Percentiles rank a stretch among this genome's conserved stretches.
These are phyloP conservation scores for Agriopis aurantiaria DNA, from an alignment of 2,888 invertebrate genomes.

Conservation along the genomic window DNA sequence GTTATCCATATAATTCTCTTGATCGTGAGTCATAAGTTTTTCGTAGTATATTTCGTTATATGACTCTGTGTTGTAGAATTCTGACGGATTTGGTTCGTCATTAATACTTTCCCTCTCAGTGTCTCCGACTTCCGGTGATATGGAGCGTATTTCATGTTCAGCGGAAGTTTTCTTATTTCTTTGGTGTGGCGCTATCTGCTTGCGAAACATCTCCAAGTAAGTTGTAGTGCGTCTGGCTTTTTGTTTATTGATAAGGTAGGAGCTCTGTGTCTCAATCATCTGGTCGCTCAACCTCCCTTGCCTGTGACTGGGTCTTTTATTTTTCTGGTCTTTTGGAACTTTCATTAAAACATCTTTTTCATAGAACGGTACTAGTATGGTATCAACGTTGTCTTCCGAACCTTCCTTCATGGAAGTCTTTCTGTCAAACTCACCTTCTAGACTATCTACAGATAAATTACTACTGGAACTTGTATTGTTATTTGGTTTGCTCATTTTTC, in stretches of 20 bases:
- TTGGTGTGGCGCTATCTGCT: constrained; percentile 62
- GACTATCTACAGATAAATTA: constrained; percentile 75
- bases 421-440: constrained; percentile 64
- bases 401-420: constrained; percentile 53
- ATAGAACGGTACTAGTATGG: constrained; percentile 80
- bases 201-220: constrained; percentile 77
- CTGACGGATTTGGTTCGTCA: constrained; percentile 58
- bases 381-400: constrained; percentile 69
- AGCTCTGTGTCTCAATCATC: constrained; percentile 52
- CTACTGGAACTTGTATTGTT: constrained; percentile 58
- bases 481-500: constrained; percentile 66
- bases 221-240: constrained; percentile 57
- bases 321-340: constrained; percentile 68
- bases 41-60: constrained; percentile 81
- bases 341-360: constrained; percentile 80
- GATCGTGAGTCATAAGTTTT: constrained; percentile 66
- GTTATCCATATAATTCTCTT: constrained; percentile 61
- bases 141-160: constrained; percentile 69
- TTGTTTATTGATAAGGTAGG: constrained; percentile 72
- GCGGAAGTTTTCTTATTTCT: constrained; percentile 47
- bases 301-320: constrained; percentile 51
- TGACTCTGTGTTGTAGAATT: constrained; percentile 75
- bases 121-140: constrained; percentile 78
- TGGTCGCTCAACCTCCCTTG: constrained; percentile 48
- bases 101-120: constrained; percentile 76